Percentiles rank a stretch among this genome's conserved stretches.
Conservation (phyloP, 2,888 invertebrate species). For the Callinectes sapidus region DNA sequence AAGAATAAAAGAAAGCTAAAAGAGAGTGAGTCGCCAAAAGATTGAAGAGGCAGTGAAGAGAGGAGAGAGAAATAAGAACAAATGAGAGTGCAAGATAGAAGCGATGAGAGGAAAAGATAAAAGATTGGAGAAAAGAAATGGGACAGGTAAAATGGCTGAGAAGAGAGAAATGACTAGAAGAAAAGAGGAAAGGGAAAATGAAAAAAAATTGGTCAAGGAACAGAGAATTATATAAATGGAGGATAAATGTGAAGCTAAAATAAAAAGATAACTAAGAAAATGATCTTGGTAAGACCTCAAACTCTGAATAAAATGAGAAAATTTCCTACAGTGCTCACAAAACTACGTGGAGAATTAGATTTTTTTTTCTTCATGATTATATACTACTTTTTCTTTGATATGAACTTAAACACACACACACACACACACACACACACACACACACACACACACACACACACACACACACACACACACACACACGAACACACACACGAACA, state of each 20-base stretch:
- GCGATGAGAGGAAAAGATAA: not conserved
- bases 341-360: not conserved
- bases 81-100: not conserved
- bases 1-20: not conserved
- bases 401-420: not conserved
- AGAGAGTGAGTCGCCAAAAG: not conserved
- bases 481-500: too few relatives aligned
- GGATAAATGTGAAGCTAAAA: not conserved
- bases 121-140: not conserved
- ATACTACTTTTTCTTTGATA: not conserved
- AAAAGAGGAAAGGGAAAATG: not conserved
- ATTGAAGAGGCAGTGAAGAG: not conserved
- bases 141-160: not conserved
- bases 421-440: not conserved
- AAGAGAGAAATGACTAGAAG: not conserved
- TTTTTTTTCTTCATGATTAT: not conserved
- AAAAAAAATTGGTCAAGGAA: not conserved
- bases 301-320: not conserved
- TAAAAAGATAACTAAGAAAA: not conserved
- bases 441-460: not conserved
- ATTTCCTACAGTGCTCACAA: not conserved
- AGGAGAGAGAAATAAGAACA: not conserved
- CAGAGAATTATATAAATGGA: not conserved
- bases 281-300: not conserved
- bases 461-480: too few relatives aligned